These are phyloP conservation scores for Timema cristinae DNA, from an alignment of 2,888 invertebrate genomes.

Conservation along the genomic window DNA sequence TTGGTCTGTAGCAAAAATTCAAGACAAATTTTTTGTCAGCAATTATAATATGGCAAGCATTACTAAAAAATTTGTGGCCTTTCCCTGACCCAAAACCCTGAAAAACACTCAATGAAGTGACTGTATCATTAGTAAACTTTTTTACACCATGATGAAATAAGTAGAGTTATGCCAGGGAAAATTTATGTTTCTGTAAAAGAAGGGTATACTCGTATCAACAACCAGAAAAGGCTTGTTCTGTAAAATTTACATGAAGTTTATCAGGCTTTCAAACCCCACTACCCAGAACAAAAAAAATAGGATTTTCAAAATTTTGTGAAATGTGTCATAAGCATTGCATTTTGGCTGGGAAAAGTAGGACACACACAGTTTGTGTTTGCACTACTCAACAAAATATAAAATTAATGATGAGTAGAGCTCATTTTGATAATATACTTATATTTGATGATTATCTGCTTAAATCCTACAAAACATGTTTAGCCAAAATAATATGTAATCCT, in stretches of 20 bases:
- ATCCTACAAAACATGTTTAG: neutral
- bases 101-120: neutral
- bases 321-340: neutral
- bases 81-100: neutral
- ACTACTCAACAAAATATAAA: neutral
- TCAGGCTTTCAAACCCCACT: neutral
- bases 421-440: neutral
- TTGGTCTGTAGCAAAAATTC: neutral
- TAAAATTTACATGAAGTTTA: neutral
- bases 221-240: conserved; percentile 8
- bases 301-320: conserved; percentile 4
- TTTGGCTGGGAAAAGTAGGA: neutral
- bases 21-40: neutral
- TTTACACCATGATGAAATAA: neutral
- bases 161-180: conserved; percentile 1
- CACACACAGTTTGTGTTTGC: conserved; percentile 2
- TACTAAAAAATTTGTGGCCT: neutral
- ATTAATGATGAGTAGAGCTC: conserved; percentile 1
- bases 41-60: neutral
- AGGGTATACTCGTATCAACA: neutral
- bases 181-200: neutral
- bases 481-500: neutral
- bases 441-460: neutral
- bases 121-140: neutral
- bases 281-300: neutral